A percentile compares a stretch with the other conserved stretches of the same genome.
phyloP scores from a whole-genome alignment of 2,888 invertebrate genomes.

The Myopa tessellatipennis region DNA sequence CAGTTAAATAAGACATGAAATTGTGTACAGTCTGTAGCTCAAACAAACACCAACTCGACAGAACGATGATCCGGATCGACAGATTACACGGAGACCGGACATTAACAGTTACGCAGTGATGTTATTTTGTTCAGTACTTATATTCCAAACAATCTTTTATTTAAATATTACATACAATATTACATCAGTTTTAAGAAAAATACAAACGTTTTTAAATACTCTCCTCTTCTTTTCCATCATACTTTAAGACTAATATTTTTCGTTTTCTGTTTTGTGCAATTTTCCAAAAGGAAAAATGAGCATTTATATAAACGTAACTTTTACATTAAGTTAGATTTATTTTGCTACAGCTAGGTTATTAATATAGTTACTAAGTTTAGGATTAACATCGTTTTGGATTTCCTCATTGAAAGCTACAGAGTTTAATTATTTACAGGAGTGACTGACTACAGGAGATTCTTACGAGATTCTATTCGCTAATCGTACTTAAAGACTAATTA shows the following conservation, averaged over 20 bases:
- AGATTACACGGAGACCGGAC: background rate
- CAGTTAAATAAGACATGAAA: too few species aligned
- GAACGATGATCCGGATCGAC: too few species aligned
- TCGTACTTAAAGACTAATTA: background rate
- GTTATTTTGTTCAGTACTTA: background rate
- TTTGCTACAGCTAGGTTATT: too few species aligned
- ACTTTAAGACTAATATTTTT: too few species aligned
- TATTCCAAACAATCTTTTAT: background rate
- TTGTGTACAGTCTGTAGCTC: too few species aligned
- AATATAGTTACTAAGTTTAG: background rate
- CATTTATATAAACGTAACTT: background rate
- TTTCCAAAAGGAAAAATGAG: background rate
- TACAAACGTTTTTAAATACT: background rate
- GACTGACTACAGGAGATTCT: slow-evolving; percentile 11
- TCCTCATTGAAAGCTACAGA: slow-evolving; percentile 22
- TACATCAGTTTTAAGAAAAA: background rate
- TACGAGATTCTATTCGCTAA: background rate
- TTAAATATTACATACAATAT: background rate
- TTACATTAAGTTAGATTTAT: too few species aligned
- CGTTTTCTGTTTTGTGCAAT: background rate
- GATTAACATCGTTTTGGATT: slow-evolving; percentile 18
- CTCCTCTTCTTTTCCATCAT: background rate
- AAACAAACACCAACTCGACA: too few species aligned
- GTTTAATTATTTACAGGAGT: slow-evolving; percentile 25
- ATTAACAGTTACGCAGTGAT: background rate